These are phyloP conservation scores for Cromileptes altivelis DNA, from an alignment of 2,113 vertebrate species.

Conservation along the genomic window DNA sequence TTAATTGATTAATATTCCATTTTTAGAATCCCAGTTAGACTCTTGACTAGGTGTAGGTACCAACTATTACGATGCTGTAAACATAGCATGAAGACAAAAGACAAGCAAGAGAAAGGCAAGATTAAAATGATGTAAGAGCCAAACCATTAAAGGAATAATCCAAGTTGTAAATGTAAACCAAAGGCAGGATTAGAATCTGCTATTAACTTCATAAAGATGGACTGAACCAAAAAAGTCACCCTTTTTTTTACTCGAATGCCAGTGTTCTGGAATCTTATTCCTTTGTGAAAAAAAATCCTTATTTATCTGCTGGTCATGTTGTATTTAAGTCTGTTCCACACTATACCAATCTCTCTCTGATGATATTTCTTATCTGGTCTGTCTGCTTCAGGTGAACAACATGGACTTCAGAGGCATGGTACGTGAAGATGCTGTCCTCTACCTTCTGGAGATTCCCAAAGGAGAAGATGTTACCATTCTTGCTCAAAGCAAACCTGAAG, in stretches of 20 bases:
- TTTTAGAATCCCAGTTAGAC: neutral
- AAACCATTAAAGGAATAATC: neutral
- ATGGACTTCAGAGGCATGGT: slow-evolving; percentile 96
- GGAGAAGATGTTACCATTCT: slow-evolving; percentile 95
- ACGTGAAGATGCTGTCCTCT: slow-evolving; percentile 96
- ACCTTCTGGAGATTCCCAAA: slow-evolving; percentile 95
- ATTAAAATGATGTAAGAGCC: neutral
- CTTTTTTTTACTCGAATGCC: neutral
- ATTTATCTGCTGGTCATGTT: neutral
- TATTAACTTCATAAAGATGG: neutral
- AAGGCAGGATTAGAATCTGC: neutral
- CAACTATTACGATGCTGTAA: neutral
- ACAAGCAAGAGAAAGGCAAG: neutral
- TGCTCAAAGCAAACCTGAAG: slow-evolving; percentile 95
- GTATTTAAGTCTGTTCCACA: neutral
- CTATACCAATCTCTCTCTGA: neutral
- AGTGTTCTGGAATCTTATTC: neutral
- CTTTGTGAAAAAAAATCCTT: neutral
- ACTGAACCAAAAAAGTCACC: neutral
- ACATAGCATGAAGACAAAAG: neutral
- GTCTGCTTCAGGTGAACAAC: slow-evolving; percentile 89
- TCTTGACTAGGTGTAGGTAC: neutral
- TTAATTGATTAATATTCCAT: neutral
- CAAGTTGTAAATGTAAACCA: neutral
- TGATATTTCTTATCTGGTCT: slow-evolving; percentile 4